Evolutionary conservation across 2,888 invertebrate genomes (phyloP).

Genomic region (Bembecia ichneumoniformis): DNA sequence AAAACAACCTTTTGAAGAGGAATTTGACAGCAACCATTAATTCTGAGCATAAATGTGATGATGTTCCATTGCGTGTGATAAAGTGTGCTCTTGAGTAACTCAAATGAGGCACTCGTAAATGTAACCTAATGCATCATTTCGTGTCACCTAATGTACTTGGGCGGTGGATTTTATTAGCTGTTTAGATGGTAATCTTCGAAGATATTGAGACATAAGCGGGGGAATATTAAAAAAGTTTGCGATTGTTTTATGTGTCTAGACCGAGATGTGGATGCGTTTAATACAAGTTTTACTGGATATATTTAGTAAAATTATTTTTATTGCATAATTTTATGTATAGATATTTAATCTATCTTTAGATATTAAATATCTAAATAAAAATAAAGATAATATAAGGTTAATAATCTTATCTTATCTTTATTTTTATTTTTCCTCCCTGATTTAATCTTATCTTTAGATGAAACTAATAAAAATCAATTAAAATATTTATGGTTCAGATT

Average conservation of each 20-base stretch:
- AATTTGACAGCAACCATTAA: constrained; percentile 31
- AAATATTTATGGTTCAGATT: too few relatives aligned
- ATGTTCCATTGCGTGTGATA: constrained; percentile 16
- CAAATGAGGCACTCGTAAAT: constrained; percentile 17
- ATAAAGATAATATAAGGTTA: too few relatives aligned
- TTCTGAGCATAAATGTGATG: constrained; percentile 20
- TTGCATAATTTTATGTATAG: too few relatives aligned
- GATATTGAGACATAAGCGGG: not conserved
- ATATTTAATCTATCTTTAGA: too few relatives aligned
- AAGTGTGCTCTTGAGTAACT: constrained; percentile 16
- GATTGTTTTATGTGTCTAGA: not conserved
- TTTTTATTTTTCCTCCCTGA: too few relatives aligned
- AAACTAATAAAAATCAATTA: too few relatives aligned
- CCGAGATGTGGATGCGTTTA: not conserved
- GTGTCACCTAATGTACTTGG: not conserved
- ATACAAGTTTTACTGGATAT: not conserved
- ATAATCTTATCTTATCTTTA: too few relatives aligned
- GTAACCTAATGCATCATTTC: constrained; percentile 5
- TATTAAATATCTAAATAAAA: too few relatives aligned
- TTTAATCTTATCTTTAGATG: too few relatives aligned
- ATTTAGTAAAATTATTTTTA: too few relatives aligned
- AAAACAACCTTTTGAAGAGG: constrained; percentile 21
- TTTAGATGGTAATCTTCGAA: not conserved
- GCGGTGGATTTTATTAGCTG: not conserved
- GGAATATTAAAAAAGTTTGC: not conserved